Conservation (phyloP, 2,113 vertebrate species). For the Pheucticus melanocephalus region DNA sequence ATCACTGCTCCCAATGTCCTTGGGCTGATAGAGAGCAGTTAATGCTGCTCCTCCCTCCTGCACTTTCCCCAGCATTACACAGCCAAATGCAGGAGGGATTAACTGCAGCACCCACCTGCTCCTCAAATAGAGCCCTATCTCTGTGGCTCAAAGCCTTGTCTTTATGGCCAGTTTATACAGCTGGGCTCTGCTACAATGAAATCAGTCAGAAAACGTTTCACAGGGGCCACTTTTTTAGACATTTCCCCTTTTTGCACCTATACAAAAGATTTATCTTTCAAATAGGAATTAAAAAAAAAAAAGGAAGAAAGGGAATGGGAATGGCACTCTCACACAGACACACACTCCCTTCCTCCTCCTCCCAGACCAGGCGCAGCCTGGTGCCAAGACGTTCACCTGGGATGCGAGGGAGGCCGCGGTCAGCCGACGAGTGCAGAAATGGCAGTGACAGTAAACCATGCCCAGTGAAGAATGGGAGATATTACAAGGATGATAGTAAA, state of each 20-base stretch:
- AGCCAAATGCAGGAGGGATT: background rate
- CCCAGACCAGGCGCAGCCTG: constrained; percentile 46
- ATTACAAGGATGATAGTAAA: constrained; percentile 64
- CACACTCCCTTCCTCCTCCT: constrained; percentile 56
- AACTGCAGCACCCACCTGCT: background rate
- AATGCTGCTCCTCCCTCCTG: background rate
- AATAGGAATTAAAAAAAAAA: background rate
- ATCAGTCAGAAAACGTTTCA: background rate
- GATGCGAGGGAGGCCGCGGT: constrained; percentile 49
- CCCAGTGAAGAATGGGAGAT: constrained; percentile 66
- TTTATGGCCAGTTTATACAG: background rate
- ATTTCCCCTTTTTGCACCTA: background rate
- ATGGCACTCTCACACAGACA: constrained; percentile 49
- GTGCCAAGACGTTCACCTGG: constrained; percentile 69
- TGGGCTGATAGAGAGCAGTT: background rate
- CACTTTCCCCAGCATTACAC: background rate
- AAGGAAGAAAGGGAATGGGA: background rate
- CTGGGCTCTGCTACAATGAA: background rate
- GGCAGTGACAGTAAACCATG: constrained; percentile 69
- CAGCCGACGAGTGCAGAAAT: constrained; percentile 67
- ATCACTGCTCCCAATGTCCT: background rate
- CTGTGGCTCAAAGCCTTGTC: background rate
- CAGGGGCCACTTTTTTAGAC: background rate
- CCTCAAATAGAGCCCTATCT: background rate
- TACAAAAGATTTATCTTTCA: background rate